Percentiles rank a stretch among this genome's conserved stretches.
Evolutionary conservation across 2,113 vertebrate species (phyloP).

Genomic region (Speoplatyrhinus poulsoni): DNA sequence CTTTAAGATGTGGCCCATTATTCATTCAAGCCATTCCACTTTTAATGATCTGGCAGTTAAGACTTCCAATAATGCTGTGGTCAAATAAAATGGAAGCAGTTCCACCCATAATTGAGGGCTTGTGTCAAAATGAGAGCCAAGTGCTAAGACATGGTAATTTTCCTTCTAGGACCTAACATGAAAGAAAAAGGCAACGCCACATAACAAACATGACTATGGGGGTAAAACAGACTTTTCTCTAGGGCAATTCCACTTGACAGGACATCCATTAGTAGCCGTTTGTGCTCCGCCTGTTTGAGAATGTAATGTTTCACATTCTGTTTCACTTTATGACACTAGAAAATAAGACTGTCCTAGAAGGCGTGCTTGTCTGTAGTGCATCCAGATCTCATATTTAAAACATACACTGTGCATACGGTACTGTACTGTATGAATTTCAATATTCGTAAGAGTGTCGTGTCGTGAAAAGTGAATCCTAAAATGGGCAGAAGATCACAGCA

Average conservation of each 20-base stretch:
- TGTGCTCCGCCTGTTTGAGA: slow-evolving; percentile 30
- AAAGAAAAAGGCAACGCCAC: slow-evolving; percentile 42
- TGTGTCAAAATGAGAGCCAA: slow-evolving; percentile 56
- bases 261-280: slow-evolving; percentile 55
- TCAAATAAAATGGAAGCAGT: slow-evolving; percentile 61
- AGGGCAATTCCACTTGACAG: slow-evolving; percentile 54
- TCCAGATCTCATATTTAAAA: not conserved
- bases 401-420: not conserved
- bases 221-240: slow-evolving; percentile 41
- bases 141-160: slow-evolving; percentile 57
- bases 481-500: no score
- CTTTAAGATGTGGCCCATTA: slow-evolving; percentile 19
- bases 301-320: slow-evolving; percentile 42
- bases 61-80: slow-evolving; percentile 52
- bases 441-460: not conserved
- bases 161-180: slow-evolving; percentile 36
- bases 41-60: slow-evolving; percentile 59
- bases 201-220: slow-evolving; percentile 45
- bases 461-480: no score
- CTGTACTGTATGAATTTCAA: no score
- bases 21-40: slow-evolving; percentile 36
- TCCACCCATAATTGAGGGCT: slow-evolving; percentile 65
- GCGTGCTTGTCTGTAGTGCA: slow-evolving; percentile 1
- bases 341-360: slow-evolving; percentile 4
- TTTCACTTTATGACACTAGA: not conserved